A percentile compares a stretch with the other conserved stretches of the same genome.
Evolutionary conservation across 2,113 vertebrate species (phyloP).

Genomic region (Microtus richardsoni): DNA sequence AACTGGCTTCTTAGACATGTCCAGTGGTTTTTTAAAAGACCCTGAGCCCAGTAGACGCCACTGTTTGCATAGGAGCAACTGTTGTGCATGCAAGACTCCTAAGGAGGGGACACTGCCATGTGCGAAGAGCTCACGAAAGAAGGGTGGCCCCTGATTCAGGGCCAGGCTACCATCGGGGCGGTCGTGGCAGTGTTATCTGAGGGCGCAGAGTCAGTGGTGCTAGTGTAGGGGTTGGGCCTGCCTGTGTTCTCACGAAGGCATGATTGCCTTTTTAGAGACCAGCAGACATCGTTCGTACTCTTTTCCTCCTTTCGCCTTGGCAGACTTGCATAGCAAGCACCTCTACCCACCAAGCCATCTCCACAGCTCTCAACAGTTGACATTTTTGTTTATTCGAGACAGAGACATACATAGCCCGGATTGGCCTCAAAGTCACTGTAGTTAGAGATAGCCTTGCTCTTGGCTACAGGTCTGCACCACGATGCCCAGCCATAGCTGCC

Average conservation of each 20-base stretch:
- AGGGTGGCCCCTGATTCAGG: not conserved
- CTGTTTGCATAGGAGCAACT: not conserved
- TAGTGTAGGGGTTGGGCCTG: accelerated
- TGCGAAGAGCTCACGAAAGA: not conserved
- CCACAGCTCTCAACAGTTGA: not conserved
- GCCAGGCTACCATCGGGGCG: too few relatives aligned
- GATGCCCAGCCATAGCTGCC: not conserved
- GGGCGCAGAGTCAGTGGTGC: not conserved
- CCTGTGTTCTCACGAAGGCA: not conserved
- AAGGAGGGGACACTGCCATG: not conserved
- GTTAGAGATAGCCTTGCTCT: not conserved
- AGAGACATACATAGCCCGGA: not conserved
- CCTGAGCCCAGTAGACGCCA: not conserved
- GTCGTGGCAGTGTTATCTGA: not conserved
- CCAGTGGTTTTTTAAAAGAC: not conserved
- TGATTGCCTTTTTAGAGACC: not conserved
- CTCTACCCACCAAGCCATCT: not conserved
- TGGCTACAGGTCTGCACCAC: not conserved
- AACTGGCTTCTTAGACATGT: not conserved
- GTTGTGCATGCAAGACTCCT: not conserved
- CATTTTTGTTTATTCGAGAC: not conserved
- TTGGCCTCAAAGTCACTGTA: not conserved
- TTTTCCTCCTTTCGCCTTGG: too few relatives aligned
- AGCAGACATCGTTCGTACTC: not conserved
- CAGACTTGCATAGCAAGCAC: not conserved